Evolutionary conservation across 1,140 invertebrate species (phyloP), one percentile per base, ranked within the genome.

Genomic region (Adelges cooleyi): DNA sequence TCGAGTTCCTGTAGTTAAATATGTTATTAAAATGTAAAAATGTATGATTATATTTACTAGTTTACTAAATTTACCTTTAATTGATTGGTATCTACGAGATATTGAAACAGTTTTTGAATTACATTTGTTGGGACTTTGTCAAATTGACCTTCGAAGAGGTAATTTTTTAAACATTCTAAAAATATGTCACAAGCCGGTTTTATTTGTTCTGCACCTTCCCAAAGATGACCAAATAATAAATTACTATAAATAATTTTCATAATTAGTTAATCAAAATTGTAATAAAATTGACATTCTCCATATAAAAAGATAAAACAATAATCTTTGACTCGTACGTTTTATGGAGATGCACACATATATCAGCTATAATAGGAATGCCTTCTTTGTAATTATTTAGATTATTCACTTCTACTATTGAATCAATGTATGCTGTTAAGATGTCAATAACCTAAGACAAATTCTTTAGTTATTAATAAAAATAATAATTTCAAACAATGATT

Each of bases 41-140:
- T 33, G 5, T 33, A 6, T 33, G 11, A 11, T 33, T 33, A 6
- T 33, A 33, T 33, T 33, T 33, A 33, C 29, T 33, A 33, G 29
- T 33, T 33, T 11, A 33, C 11, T 33, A 33, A 6, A 33, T 11
- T 33, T 70, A 73, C 73, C 69, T 72, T 69, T 67, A 69, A 71
- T 65, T 70, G 70, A 71, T 78, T 77, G 70, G 76, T 80, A 67
- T 75, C 75, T 70, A 84, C 82, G 69, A 81, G 80, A 67, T 85
- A 76, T 1, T 73, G 73, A 15, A 87, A 80, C 44, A 87, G 75
- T 33, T 82, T 79, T 72, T 87, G 85, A n/a, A 83, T 81, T 40
- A 86, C 82, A 18, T 77, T 73, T 8, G 85, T 85, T 44, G 81
- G 81, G 10, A 86, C 66, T 65, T 74, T 69, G 2, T 77, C 74